Evolutionary conservation across 2,113 vertebrate species (phyloP).

Genomic region (Hypomesus transpacificus): DNA sequence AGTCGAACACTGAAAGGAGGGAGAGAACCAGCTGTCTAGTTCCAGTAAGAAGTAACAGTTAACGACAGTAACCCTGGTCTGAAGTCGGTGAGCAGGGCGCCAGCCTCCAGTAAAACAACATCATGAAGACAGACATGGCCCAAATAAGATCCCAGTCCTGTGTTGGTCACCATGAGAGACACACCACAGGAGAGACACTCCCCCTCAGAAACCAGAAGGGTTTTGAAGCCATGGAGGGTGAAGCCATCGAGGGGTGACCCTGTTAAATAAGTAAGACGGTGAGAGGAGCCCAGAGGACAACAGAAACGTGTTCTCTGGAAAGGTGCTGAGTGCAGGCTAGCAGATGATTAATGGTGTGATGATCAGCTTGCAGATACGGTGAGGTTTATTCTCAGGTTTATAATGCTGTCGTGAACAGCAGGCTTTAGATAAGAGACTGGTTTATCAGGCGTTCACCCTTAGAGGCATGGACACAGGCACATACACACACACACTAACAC

Average conservation of each 20-base stretch:
- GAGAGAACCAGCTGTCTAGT: not conserved
- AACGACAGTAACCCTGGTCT: no score
- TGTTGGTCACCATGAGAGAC: no score
- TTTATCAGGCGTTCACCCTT: slow-evolving; percentile 18
- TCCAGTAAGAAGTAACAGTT: not conserved
- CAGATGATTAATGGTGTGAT: slow-evolving; percentile 26
- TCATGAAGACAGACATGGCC: no score
- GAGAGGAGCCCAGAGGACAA: slow-evolving; percentile 53
- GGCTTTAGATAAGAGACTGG: slow-evolving; percentile 23
- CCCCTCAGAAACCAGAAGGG: slow-evolving; percentile 18
- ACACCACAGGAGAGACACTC: not conserved
- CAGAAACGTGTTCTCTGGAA: slow-evolving; percentile 47
- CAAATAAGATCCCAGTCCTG: no score
- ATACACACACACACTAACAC: not conserved
- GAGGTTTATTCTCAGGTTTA: slow-evolving; percentile 13
- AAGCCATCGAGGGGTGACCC: slow-evolving; percentile 44
- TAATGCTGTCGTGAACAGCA: slow-evolving; percentile 14
- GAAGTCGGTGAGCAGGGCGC: no score
- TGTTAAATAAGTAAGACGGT: slow-evolving; percentile 65
- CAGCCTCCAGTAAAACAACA: no score
- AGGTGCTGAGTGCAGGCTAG: slow-evolving; percentile 41
- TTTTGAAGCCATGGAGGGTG: slow-evolving; percentile 17
- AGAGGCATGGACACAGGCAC: slow-evolving; percentile 16
- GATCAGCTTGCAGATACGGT: slow-evolving; percentile 25
- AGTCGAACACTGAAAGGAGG: slow-evolving; percentile 16